Percentiles rank a stretch among this genome's conserved stretches.
Evolutionary conservation across 2,888 invertebrate species (phyloP).

Genomic region (Cabera pusaria): DNA sequence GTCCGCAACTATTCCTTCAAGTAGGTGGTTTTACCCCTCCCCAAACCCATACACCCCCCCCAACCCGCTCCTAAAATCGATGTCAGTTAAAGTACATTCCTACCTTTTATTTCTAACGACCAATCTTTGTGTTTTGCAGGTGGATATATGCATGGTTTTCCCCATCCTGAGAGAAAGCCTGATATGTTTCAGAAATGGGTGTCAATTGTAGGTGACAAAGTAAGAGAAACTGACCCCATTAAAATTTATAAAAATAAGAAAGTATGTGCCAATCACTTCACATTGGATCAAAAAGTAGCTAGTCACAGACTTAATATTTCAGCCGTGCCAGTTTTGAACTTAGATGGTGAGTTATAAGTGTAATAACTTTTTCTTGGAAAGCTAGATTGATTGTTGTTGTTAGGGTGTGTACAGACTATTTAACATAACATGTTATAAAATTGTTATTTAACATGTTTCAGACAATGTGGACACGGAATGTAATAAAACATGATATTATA

Average conservation of each 20-base stretch:
- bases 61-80: too few relatives aligned
- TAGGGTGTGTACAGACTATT: too few relatives aligned
- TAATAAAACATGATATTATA: too few relatives aligned
- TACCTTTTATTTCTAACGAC: too few relatives aligned
- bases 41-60: too few relatives aligned
- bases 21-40: too few relatives aligned
- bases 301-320: not conserved
- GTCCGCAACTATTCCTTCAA: too few relatives aligned
- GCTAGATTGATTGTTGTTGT: too few relatives aligned
- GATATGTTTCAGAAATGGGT: not conserved
- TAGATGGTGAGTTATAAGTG: not conserved
- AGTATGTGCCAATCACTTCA: constrained; percentile 1
- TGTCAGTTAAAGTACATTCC: too few relatives aligned
- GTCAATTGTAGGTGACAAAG: not conserved
- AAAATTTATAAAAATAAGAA: constrained; percentile 1
- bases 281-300: not conserved
- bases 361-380: not conserved
- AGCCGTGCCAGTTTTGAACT: not conserved
- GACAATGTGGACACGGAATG: too few relatives aligned
- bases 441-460: too few relatives aligned
- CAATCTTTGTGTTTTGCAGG: not conserved
- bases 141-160: constrained; percentile 1
- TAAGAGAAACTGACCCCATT: not conserved
- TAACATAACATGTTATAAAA: too few relatives aligned
- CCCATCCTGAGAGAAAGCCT: not conserved